Evolutionary conservation across 2,113 vertebrate species (phyloP).

Genomic region (Panthera tigris): DNA sequence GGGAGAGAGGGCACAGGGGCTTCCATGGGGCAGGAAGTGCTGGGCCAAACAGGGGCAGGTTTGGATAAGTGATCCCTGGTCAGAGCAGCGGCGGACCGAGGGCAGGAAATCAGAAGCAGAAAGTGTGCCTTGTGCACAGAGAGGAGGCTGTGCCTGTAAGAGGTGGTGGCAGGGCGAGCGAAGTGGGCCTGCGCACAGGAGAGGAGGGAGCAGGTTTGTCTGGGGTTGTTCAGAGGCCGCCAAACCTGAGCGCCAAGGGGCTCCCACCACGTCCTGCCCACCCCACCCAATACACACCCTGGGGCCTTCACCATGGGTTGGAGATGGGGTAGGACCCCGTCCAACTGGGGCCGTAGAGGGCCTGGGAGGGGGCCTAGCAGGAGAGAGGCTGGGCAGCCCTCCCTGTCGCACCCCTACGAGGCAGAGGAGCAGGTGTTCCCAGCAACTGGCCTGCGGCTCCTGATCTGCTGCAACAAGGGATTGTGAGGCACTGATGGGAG

Average conservation of each 20-base stretch:
- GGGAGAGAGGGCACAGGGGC: background rate
- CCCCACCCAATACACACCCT: fast-evolving
- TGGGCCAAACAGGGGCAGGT: background rate
- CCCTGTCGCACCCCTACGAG: background rate
- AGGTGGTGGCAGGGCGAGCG: background rate
- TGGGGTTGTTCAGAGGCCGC: background rate
- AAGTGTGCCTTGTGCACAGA: background rate
- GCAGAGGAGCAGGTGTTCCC: background rate
- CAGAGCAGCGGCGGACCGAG: too few relatives aligned
- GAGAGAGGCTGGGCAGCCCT: background rate
- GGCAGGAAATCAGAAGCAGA: background rate
- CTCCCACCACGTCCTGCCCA: background rate
- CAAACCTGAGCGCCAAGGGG: too few relatives aligned
- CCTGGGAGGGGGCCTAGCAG: background rate
- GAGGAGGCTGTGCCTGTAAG: background rate
- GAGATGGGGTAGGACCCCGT: too few relatives aligned
- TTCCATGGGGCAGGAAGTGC: background rate
- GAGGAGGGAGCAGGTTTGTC: too few relatives aligned
- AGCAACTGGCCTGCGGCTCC: background rate
- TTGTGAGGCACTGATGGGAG: background rate
- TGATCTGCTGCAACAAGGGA: background rate
- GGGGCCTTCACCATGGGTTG: background rate
- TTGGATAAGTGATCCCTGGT: background rate
- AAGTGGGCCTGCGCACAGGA: fast-evolving
- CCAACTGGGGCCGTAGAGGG: background rate